Conservation (phyloP, 2,113 vertebrate genomes). For the Pteruthius melanotis region DNA sequence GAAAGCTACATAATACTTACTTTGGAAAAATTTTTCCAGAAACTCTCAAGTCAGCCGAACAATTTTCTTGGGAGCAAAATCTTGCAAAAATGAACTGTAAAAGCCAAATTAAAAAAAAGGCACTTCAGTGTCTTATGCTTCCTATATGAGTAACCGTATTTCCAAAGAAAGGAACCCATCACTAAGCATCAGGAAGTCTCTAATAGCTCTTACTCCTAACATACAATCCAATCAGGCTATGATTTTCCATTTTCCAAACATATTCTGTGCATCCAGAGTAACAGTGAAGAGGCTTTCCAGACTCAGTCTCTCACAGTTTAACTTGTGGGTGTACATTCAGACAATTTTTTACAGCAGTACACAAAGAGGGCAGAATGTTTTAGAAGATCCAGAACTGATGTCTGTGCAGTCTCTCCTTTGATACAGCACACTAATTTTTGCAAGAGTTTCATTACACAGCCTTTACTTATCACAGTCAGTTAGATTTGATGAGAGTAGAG, state of each 20-base stretch:
- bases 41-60: conserved; percentile 89
- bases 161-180: background rate
- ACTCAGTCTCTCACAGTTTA: background rate
- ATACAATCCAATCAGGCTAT: background rate
- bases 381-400: background rate
- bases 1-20: conserved; percentile 76
- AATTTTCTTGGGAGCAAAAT: conserved; percentile 84
- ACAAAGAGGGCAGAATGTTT: background rate
- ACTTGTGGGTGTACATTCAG: background rate
- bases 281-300: background rate
- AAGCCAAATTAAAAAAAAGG: background rate
- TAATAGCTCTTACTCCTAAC: background rate
- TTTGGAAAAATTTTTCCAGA: conserved; percentile 80
- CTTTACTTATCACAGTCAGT: background rate
- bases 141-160: background rate
- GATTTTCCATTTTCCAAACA: background rate
- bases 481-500: background rate
- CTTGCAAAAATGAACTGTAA: conserved; percentile 87
- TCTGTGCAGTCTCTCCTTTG: background rate
- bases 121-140: background rate
- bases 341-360: background rate
- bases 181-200: background rate
- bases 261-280: background rate
- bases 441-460: background rate
- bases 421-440: background rate